Evolutionary conservation across 1,140 invertebrate genomes (phyloP).

Genomic region (Drosophila sp.): DNA sequence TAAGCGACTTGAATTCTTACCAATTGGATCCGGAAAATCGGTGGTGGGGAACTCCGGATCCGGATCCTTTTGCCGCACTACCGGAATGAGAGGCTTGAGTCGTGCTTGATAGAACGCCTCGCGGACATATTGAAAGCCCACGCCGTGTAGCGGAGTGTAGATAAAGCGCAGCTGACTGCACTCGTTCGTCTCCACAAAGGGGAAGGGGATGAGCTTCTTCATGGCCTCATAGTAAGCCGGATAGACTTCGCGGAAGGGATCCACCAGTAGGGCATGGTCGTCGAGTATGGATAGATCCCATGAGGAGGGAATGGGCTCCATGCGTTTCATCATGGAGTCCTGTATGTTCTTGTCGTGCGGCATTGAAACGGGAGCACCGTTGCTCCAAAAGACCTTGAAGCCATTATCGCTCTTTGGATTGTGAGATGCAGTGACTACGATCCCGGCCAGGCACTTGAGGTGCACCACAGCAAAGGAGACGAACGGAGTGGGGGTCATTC

Average conservation of each 20-base stretch:
- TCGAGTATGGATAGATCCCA: constrained; percentile 56
- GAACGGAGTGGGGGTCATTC: constrained; percentile 96
- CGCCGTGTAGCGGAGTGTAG: constrained; percentile 99
- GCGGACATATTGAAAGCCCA: constrained; percentile 93
- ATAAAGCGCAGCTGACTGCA: constrained; percentile 68
- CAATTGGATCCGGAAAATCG: constrained; percentile 97
- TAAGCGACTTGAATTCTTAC: constrained; percentile 9
- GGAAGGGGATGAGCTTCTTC: constrained; percentile 33
- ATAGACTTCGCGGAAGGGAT: constrained; percentile 60
- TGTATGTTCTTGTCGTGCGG: constrained; percentile 96
- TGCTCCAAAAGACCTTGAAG: constrained; percentile 98
- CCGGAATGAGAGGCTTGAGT: constrained; percentile 92
- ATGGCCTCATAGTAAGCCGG: constrained; percentile 41
- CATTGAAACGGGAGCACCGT: constrained; percentile 96
- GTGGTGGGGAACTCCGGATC: constrained; percentile 98
- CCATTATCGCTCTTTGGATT: constrained; percentile 99
- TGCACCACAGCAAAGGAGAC: constrained; percentile 93
- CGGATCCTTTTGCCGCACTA: constrained; percentile 93
- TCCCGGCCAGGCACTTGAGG: constrained; percentile 90
- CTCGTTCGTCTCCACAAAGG: constrained; percentile 58
- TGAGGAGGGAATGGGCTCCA: constrained; percentile 86
- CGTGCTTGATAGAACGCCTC: constrained; percentile 91
- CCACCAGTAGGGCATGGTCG: constrained; percentile 20
- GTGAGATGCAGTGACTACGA: constrained; percentile 99
- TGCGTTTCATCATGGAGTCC: constrained; percentile 90